Base-by-base conservation (phyloP, 2,113 vertebrate species). In the Fulmarus glacialis region DNA sequence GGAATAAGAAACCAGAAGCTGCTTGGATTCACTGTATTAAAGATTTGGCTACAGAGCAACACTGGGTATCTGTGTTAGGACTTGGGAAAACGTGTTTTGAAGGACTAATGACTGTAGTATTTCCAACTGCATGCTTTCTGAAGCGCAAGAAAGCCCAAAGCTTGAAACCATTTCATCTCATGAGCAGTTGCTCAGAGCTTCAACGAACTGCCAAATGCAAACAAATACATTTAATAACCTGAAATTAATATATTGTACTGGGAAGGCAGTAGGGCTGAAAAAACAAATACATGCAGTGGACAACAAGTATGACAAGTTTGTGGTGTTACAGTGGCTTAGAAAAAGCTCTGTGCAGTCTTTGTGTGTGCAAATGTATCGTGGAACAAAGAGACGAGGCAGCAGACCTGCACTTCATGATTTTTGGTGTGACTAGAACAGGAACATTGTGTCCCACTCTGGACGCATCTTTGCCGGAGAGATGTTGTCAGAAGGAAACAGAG, bases 201-300 rank as follows among this genome's bases (percentile, higher is more conserved):
- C 85, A 95, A 29, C 92, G 53, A 94, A 90, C 82, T 93, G 85
- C 82, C 82, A 93, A 90, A 92, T 90, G 90, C 88, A 96, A 96
- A 95, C 95, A 97, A 96, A 93, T 96, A 27, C n/a, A 62, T 82
- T 97, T 97, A 97, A 97, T 97, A 95, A 93, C 96, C 87, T 86
- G 92, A 95, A 95, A 97, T 97, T 97, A 97, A 91, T 96, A 83
- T 86, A 95, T 97, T 91, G 78, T 70, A 77, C 93, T 45, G 70
- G 71, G 71, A 82, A 90, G 79, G 71, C 20, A 47, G 83, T 40
- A 67, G 52, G 77, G 64, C 74, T 91, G 87, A 89, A 82, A 89
- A 96, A 97, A 82, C 84, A 96, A 97, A 92, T 43, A 53, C n/a
- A 16, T 9, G 30, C 87, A 93, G 79, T 75, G 74, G 93, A 95